Evolutionary conservation across 2,113 vertebrate genomes (phyloP).

Genomic region (Hippocampus comes): DNA sequence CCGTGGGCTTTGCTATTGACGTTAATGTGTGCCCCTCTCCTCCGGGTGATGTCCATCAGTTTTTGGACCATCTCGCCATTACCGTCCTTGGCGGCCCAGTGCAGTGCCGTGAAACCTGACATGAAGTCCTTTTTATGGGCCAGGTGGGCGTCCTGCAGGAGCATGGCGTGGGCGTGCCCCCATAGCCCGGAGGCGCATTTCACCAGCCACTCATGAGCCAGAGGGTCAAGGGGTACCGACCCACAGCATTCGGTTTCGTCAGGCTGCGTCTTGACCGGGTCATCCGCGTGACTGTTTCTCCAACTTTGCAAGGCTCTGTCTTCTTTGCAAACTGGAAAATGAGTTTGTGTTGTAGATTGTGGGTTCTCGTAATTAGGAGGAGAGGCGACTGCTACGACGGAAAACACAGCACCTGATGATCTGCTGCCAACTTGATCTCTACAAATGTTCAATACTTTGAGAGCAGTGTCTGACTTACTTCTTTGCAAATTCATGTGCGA

Average conservation of each 20-base stretch:
- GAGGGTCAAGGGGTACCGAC: constrained; percentile 76
- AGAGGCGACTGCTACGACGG: constrained; percentile 62
- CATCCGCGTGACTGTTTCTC: constrained; percentile 42
- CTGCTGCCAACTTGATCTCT: constrained; percentile 34
- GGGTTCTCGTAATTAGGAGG: constrained; percentile 11
- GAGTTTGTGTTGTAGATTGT: neutral
- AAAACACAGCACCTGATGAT: constrained; percentile 62
- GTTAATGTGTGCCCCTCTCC: constrained; percentile 64
- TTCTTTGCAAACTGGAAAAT: constrained; percentile 8
- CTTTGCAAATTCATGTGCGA: constrained; percentile 19
- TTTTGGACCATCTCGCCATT: constrained; percentile 78
- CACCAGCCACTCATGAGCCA: constrained; percentile 87
- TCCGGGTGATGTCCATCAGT: constrained; percentile 73
- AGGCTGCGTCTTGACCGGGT: constrained; percentile 51
- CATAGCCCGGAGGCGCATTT: constrained; percentile 80
- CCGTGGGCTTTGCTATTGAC: constrained; percentile 81
- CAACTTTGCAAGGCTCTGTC: constrained; percentile 35
- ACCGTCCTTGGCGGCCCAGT: constrained; percentile 93
- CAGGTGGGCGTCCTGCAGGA: constrained; percentile 78
- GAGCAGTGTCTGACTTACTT: constrained; percentile 28
- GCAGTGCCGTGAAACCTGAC: constrained; percentile 89
- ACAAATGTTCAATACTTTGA: constrained; percentile 54
- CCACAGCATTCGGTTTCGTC: constrained; percentile 64
- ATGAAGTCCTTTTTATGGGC: constrained; percentile 84
- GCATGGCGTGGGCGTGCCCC: constrained; percentile 80